phyloP scores from a whole-genome alignment of 2,113 vertebrate genomes.

The Sturnira hondurensis region DNA sequence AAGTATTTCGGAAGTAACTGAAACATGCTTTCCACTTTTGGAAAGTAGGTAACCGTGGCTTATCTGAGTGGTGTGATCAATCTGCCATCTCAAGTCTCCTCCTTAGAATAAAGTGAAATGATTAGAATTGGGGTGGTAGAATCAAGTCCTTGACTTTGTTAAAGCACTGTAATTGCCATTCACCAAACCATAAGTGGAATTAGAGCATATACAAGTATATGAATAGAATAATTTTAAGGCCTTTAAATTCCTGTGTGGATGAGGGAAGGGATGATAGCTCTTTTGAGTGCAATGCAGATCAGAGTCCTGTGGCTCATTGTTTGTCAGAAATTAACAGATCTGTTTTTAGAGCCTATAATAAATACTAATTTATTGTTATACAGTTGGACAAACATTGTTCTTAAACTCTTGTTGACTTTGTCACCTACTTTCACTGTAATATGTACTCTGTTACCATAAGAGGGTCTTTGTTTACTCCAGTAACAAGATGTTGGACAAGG shows the following conservation, averaged over 20 bases:
- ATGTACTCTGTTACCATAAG: conserved; percentile 30
- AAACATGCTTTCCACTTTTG: background rate
- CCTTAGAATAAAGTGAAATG: background rate
- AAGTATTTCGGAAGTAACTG: background rate
- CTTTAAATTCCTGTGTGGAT: background rate
- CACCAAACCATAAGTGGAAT: background rate
- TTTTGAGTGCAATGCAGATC: background rate
- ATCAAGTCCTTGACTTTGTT: background rate
- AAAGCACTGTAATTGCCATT: background rate
- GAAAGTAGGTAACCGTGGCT: background rate
- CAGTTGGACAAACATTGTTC: background rate
- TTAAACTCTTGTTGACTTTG: conserved; percentile 43
- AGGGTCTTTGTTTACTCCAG: conserved; percentile 67
- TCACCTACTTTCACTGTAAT: conserved; percentile 53
- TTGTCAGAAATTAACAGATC: background rate
- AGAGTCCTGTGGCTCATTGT: background rate
- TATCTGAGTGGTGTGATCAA: background rate
- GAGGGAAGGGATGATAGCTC: background rate
- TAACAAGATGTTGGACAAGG: conserved; percentile 43
- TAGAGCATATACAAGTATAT: background rate
- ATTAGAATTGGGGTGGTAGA: background rate
- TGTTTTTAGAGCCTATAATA: background rate
- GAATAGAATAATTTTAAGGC: background rate
- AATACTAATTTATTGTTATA: background rate
- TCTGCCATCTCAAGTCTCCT: background rate